Percentiles rank a stretch among this genome's conserved stretches.
Evolutionary conservation across 2,113 vertebrate genomes (phyloP).

Genomic region (Globicephala melas): DNA sequence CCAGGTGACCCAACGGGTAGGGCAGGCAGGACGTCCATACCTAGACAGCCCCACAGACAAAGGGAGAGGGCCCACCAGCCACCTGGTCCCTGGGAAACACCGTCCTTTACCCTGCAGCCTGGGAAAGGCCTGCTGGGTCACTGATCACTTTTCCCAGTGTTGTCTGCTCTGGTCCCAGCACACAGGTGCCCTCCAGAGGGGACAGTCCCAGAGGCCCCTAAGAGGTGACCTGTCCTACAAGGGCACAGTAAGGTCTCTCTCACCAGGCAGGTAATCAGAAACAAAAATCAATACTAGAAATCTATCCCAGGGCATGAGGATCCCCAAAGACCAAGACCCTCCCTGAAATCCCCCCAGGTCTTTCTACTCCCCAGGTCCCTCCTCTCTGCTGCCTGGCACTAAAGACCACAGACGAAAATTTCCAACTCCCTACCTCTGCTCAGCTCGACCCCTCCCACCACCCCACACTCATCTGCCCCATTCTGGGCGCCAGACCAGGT

Average conservation of each 20-base stretch:
- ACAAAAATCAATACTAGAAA: neutral
- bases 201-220: neutral
- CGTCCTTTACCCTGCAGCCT: neutral
- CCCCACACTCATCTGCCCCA: neutral
- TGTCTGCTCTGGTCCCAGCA: neutral
- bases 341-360: neutral
- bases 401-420: neutral
- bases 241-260: neutral
- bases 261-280: neutral
- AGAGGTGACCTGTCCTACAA: neutral
- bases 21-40: neutral
- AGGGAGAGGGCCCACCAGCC: neutral
- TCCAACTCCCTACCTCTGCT: neutral
- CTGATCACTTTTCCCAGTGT: neutral
- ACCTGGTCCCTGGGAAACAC: neutral
- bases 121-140: neutral
- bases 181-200: neutral
- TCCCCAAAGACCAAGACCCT: neutral
- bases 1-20: neutral
- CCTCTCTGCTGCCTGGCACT: neutral
- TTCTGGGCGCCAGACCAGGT: fast-evolving
- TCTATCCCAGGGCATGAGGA: neutral
- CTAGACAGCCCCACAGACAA: neutral
- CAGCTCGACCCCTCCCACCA: fast-evolving
- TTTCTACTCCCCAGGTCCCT: neutral